Evolutionary conservation across 2,888 invertebrate species (phyloP), one percentile per base, ranked within the genome.

Genomic region (Lysandra coridon): DNA sequence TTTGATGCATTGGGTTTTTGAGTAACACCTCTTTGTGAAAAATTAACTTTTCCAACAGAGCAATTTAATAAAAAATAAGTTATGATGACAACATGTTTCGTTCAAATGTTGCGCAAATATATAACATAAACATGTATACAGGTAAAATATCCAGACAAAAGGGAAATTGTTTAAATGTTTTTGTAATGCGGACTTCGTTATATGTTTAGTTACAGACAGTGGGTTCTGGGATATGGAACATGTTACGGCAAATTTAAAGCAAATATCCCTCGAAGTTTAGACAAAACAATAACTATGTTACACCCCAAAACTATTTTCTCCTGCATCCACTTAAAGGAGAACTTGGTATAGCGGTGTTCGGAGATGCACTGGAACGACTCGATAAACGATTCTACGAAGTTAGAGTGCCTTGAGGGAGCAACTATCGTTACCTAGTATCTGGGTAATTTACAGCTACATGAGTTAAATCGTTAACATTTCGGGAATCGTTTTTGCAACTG

Each of bases 191-290:
- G 64, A 64, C 30, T 1, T 30, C 4, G 69, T 69, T 69, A 69
- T 1, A 69, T 33, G 33, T 64, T 64, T 30, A 30, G 30, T 33
- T 33, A 30, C 30, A 37, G 14, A 69, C 33, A 1, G 69, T 1
- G 14, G 1, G 69, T 69, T 69, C 14, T 17, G 14, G 5, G 69
- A 23, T 23, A 23, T 23, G 23, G 23, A 49, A 73, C 76, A 77
- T 79, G 80, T 79, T 77, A 77, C 77, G 77, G 62, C 30, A 69
- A 69, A 69, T 69, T 37, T 37, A 69, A 69, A 33, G 69, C 69
- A 69, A 69, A 69, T 69, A 69, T 69, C 69, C 30, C 30, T 64
- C 62, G 69, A 69, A 69, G 33, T 69, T 69, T 17, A 17, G 69
- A 69, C 69, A 69, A 69, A 69, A 37, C 69, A 37, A 17, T 69